Conservation (phyloP, 2,797 vertebrate genomes). For the Melanotaenia pygmaea region DNA sequence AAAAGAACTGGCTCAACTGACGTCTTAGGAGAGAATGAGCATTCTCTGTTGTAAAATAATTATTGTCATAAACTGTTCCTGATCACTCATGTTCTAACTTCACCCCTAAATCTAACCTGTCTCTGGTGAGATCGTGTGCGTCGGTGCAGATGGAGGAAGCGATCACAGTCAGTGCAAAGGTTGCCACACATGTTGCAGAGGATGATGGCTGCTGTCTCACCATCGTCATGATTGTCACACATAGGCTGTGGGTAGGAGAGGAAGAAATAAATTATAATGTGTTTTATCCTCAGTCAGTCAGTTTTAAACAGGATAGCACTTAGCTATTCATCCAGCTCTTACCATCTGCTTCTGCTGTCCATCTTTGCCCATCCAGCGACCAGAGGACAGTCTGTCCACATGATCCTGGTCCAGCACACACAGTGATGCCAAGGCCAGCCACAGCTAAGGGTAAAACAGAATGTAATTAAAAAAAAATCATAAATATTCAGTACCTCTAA, state of each 20-base stretch:
- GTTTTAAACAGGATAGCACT: background rate
- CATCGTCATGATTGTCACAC: constrained; percentile 99
- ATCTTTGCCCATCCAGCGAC: constrained; percentile 99
- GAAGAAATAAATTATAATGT: background rate
- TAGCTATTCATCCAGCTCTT: constrained; percentile 36
- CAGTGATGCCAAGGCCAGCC: constrained; percentile 96
- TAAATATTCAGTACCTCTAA: background rate
- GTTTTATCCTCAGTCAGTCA: background rate
- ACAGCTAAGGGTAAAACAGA: constrained; percentile 83
- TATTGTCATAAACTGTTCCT: background rate
- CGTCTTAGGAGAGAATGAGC: background rate
- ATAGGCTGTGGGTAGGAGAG: constrained; percentile 86
- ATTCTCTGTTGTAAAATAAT: background rate
- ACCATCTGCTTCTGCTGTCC: constrained; percentile 99
- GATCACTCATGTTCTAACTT: background rate
- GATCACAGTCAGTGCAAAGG: constrained; percentile 97
- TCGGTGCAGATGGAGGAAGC: constrained; percentile 97
- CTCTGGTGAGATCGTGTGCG: constrained; percentile 98
- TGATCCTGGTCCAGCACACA: constrained; percentile 99
- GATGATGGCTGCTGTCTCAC: constrained; percentile 98
- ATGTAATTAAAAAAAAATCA: background rate
- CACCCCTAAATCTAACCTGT: constrained; percentile 84
- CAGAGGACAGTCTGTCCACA: constrained; percentile 96
- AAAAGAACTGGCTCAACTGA: background rate
- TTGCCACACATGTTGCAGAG: constrained; percentile 97